Evolutionary conservation across 1,140 invertebrate species (phyloP).

Genomic region (Drosophila fuyamai): DNA sequence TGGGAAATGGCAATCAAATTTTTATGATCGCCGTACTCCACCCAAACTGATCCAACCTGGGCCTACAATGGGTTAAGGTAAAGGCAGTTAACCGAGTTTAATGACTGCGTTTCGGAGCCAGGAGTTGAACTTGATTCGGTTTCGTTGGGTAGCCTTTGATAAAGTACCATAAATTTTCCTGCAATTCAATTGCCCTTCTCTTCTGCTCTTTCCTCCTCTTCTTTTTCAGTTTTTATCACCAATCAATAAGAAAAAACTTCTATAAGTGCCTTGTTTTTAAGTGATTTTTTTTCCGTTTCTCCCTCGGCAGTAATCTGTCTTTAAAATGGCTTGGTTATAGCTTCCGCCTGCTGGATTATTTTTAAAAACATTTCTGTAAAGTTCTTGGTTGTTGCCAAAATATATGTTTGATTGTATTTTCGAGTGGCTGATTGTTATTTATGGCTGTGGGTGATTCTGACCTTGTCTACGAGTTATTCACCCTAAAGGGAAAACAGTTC

Average conservation of each 20-base stretch:
- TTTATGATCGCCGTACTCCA: constrained; percentile 51
- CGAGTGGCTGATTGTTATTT: constrained; percentile 49
- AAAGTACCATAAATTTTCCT: constrained; percentile 39
- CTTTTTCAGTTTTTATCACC: constrained; percentile 22
- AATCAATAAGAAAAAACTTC: constrained; percentile 37
- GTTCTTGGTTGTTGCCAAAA: constrained; percentile 12
- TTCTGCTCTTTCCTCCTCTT: background rate
- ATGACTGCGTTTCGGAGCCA: constrained; percentile 42
- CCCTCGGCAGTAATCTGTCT: constrained; percentile 13
- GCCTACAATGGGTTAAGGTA: constrained; percentile 56
- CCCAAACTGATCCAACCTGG: constrained; percentile 2
- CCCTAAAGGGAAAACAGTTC: constrained; percentile 46
- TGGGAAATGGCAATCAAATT: constrained; percentile 64
- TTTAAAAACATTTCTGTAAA: constrained; percentile 1
- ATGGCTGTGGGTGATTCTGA: constrained; percentile 12
- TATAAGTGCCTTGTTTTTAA: constrained; percentile 21
- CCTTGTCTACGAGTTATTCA: constrained; percentile 23
- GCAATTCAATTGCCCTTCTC: constrained; percentile 32
- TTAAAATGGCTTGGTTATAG: constrained; percentile 20
- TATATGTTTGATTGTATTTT: constrained; percentile 41
- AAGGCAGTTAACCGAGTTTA: constrained; percentile 71
- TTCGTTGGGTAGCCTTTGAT: constrained; percentile 23
- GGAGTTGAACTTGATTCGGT: constrained; percentile 11
- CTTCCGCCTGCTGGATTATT: constrained; percentile 5
- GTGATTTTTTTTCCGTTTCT: constrained; percentile 6